Conservation (phyloP, 2,113 vertebrate species). For the Cyprinodon brontotheroides region DNA sequence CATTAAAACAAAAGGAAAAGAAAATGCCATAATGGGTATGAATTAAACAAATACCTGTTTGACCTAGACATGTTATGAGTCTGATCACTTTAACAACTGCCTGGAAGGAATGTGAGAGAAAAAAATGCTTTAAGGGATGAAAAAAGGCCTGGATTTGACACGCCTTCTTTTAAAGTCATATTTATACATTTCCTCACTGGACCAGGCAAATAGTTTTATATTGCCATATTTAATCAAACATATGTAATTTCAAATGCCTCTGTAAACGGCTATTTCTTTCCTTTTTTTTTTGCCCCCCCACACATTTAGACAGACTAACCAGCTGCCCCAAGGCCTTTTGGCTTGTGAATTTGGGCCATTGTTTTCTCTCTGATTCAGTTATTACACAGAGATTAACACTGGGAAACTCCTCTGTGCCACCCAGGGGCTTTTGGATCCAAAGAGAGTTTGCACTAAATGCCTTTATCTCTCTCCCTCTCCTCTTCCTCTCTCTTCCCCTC, state of each 20-base stretch:
- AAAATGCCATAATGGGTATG: too few species aligned
- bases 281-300: slow-evolving; percentile 14
- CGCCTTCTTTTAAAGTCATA: slow-evolving; percentile 21
- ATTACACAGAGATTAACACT: slow-evolving; percentile 73
- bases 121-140: slow-evolving; percentile 16
- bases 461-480: slow-evolving; percentile 33
- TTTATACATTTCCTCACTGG: slow-evolving; percentile 13
- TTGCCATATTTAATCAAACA: slow-evolving; percentile 29
- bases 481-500: slow-evolving; percentile 10
- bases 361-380: slow-evolving; percentile 73
- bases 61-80: neutral
- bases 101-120: slow-evolving; percentile 8
- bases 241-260: neutral
- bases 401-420: slow-evolving; percentile 64
- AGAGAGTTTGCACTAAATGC: slow-evolving; percentile 47
- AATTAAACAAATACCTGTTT: too few species aligned
- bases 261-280: slow-evolving; percentile 23
- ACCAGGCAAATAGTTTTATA: slow-evolving; percentile 23
- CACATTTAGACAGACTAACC: slow-evolving; percentile 45
- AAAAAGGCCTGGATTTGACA: slow-evolving; percentile 19
- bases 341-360: slow-evolving; percentile 66
- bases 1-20: too few species aligned
- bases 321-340: slow-evolving; percentile 67
- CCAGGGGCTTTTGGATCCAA: slow-evolving; percentile 62
- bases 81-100: slow-evolving; percentile 33